These are phyloP conservation scores for Thripadectes ignobilis DNA, from an alignment of 2,797 vertebrate species.

Conservation along the genomic window DNA sequence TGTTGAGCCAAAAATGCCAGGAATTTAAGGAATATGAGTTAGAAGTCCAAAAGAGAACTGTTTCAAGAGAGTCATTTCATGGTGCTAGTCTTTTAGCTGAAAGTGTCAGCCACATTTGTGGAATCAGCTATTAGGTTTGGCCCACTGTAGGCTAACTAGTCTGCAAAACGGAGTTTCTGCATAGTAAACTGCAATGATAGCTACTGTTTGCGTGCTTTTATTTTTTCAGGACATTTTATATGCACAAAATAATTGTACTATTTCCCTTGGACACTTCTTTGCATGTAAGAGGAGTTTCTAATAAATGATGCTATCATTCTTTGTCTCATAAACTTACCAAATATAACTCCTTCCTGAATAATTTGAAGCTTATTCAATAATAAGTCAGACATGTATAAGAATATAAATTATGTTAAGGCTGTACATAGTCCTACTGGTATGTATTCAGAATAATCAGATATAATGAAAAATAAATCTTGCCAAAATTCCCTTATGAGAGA, in stretches of 20 bases:
- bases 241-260: background rate
- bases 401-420: background rate
- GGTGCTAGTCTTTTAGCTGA: background rate
- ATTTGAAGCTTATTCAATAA: background rate
- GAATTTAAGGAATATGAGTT: background rate
- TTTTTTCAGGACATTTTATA: background rate
- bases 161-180: background rate
- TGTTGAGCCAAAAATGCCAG: background rate
- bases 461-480: background rate
- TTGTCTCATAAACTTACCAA: background rate
- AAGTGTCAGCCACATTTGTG: background rate
- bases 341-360: background rate
- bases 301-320: background rate
- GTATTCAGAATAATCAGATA: background rate
- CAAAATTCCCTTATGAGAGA: background rate
- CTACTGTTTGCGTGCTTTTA: background rate
- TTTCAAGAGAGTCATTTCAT: background rate
- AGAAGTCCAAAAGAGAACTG: background rate
- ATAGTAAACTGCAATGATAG: background rate
- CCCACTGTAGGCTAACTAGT: background rate
- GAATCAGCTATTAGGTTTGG: background rate
- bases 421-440: background rate
- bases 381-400: background rate
- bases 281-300: background rate
- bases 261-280: background rate